A percentile compares a stretch with the other conserved stretches of the same genome.
phyloP scores from a whole-genome alignment of 2,888 invertebrate species.

The Lutraria lutraria region DNA sequence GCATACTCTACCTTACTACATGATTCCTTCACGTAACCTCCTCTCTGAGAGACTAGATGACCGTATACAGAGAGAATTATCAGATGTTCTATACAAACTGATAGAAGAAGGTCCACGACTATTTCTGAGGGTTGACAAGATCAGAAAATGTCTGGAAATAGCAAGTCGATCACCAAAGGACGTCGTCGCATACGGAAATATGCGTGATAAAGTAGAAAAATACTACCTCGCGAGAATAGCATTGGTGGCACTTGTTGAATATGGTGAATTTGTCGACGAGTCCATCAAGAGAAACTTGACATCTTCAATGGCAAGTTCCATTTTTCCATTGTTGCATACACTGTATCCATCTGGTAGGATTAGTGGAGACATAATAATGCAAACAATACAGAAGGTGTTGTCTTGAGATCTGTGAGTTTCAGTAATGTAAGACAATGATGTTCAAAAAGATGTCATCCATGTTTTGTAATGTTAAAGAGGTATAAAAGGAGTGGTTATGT shows the following conservation, averaged over 20 bases:
- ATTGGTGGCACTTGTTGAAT: neutral
- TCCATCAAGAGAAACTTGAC: neutral
- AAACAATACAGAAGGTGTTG: neutral
- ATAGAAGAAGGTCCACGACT: neutral
- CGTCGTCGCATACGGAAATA: neutral
- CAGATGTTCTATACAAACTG: neutral
- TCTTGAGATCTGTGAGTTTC: neutral
- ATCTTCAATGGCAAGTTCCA: neutral
- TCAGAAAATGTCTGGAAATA: neutral
- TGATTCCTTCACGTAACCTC: constrained; percentile 5
- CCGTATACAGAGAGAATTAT: neutral
- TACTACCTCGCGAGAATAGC: neutral
- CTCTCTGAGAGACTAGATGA: neutral
- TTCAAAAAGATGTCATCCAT: too few species aligned
- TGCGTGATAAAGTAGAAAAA: neutral
- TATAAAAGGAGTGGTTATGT: too few species aligned
- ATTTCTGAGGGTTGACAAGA: neutral
- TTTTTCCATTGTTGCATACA: neutral
- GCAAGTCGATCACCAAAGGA: neutral
- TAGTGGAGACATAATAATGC: neutral
- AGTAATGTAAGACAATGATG: too few species aligned
- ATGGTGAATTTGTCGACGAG: neutral
- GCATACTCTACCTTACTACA: constrained; percentile 1
- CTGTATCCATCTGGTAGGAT: neutral
- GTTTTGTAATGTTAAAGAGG: too few species aligned